Evolutionary conservation across 2,888 invertebrate species (phyloP), one percentile per base, ranked within the genome.

Genomic region (Athripsodes cinereus): DNA sequence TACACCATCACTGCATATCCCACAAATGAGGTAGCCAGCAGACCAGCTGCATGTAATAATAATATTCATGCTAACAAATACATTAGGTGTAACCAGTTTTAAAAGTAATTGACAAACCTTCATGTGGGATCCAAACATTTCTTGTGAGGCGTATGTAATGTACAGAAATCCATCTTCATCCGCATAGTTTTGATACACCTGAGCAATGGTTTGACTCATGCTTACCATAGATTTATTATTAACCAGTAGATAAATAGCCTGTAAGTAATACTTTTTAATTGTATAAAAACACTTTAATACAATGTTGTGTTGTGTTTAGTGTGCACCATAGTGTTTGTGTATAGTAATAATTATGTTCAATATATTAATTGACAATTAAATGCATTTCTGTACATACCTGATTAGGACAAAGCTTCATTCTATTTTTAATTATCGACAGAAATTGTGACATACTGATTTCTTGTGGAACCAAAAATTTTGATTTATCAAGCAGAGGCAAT

Each of bases 381-480:
- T n/a, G n/a, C n/a, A 26, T 16, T 26, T 10, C 10, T 3, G 26
- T 34, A 35, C 8, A 75, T 77, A 92, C 92, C 88, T 87, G 73
- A 65, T 73, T 79, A 20, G 78, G 75, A 65, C 75, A 73, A 47
- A 80, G 73, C 67, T 70, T 74, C 67, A 80, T 76, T 65, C 76
- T 73, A 69, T 76, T 78, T 61, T 79, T 69, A 62, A 93, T 88
- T 60, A 93, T 89, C 61, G 88, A 87, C 66, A 90, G 80, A 69
- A 94, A 90, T 73, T 93, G 92, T 52, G 92, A 91, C 85, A 93
- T 89, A 0, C 92, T 88, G 50, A 92, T 84, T 71, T 92, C 92
- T 79, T 91, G 89, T 1, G 93, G 94, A 13, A 94, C 92, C 67
- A 94, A 74, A 74, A 90, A 93, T 72, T 93, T 93, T 0, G 86